Conservation (phyloP, 2,113 vertebrate genomes). For the Tautogolabrus adspersus region DNA sequence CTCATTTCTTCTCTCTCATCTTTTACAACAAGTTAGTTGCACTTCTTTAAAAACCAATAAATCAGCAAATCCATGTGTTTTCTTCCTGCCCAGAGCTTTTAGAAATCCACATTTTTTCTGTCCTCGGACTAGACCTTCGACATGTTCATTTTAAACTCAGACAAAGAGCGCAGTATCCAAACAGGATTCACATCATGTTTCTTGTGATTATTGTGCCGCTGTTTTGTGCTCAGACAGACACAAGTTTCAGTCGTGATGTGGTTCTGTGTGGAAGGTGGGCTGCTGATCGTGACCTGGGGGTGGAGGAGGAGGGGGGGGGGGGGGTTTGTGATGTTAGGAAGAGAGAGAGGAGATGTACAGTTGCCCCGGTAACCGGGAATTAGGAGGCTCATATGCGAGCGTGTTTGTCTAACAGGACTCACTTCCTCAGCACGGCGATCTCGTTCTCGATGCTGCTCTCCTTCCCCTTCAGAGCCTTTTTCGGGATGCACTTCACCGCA, state of each 20-base stretch:
- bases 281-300: conserved; percentile 65
- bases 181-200: not conserved
- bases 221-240: conserved; percentile 14
- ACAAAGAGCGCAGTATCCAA: not conserved
- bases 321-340: conserved; percentile 6
- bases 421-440: conserved; percentile 95
- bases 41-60: too few relatives aligned
- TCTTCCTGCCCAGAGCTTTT: too few relatives aligned
- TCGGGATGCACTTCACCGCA: conserved; percentile 97
- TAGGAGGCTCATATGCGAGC: conserved; percentile 23
- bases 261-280: conserved; percentile 43
- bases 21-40: too few relatives aligned
- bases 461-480: conserved; percentile 97
- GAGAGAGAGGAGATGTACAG: conserved; percentile 52
- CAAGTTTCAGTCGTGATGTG: conserved; percentile 34
- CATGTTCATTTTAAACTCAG: too few relatives aligned
- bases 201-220: not conserved
- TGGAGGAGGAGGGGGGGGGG: not conserved
- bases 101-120: not conserved
- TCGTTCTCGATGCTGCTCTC: conserved; percentile 99
- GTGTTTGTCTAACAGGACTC: conserved; percentile 68
- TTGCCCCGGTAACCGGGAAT: conserved; percentile 71
- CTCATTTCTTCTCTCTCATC: too few relatives aligned
- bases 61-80: too few relatives aligned
- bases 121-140: not conserved